Evolutionary conservation across 2,797 vertebrate species (phyloP), one percentile per base, ranked within the genome.

Genomic region (Trachurus trachurus): DNA sequence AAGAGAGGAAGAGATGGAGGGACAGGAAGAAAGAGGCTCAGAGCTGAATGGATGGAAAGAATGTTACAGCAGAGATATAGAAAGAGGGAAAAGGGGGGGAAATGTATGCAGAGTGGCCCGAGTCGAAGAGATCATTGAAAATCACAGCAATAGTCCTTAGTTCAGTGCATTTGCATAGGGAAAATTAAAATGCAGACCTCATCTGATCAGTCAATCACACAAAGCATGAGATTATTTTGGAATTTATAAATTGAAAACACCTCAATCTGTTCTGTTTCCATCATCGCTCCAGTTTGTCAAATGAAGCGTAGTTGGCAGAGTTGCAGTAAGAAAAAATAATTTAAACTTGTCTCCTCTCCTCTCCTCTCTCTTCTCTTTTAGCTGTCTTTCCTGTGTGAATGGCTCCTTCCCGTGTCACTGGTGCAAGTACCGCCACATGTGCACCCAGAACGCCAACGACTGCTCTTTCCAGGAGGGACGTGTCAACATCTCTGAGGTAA

Each of bases 371-470:
- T 31, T 34, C 26, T 26, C 26, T 83, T 76, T 29, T 85, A 99
- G 98, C 81, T 99, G 98, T 87, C 96, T 99, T 69, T 97, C 98
- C 12, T 99, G 98, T 29, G 98, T 99, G 65, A 98, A 97, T 0
- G 97, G 98, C 74, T 97, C 97, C 39, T 99, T 98, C 86, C 98
- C 98, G 5, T 99, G 98, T 88, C 98, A 99, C 92, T 99, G 98
- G 98, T 99, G 98, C 92, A 99, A 99, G 87, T 99, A 98, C 81
- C 96, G 98, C 7, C 98, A 99, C 71, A 95, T 99, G 89, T 99
- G 98, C 88, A 99, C 98, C 0, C 97, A 99, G 93, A 97, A 98
- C 0, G 97, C 96, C 0, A 96, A 97, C 0, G 97, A 99, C 92
- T 99, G 98, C 88, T 98, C 98, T 42, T 99, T 99, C 88, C 95